Base-by-base conservation (phyloP, 35 echinoderm and acorn worm species). In the Nesometra sesokonis region DNA sequence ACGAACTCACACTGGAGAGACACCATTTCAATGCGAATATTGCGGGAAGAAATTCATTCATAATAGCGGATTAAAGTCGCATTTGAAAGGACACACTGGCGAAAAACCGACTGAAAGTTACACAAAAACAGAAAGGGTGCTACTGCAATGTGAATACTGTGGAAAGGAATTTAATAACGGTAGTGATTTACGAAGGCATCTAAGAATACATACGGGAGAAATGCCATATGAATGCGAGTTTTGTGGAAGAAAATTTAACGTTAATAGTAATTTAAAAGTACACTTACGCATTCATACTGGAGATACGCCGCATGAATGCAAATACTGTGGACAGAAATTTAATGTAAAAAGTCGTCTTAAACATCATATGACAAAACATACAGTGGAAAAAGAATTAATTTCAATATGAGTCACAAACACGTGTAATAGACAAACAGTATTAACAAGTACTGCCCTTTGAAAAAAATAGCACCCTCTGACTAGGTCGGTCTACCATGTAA, bases 1-100 rank as follows among this genome's bases (percentile, higher is more conserved):
- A 11, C 81, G 81, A 11, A 83, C 11, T 5, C 81, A 83, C 81
- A 83, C 81, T 5, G 81, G 81, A 30, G 81, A 83, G 38, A 83
- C 34, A n/a, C 81, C 81, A 0, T 38, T 83, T 9, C 81, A 83
- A 38, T 83, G 81, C n/a, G 81, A 83, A 37, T 31, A 37, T 13
- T 83, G 81, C 81, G 81, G 81, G 38, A 83, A 83, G 35, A 67
- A 67, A 27, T 67, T 67, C 23, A 67, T 67, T 27, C 52, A 67
- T 67, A 67, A 67, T 27, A 67, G 52, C 21, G 52, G 52, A 13
- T 67, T 67, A 67, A 67, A 67, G 23, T 2, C 21, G 2, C 52
- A 67, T 67, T 67, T 67, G 52, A 67, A 19, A 19, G 2, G 0
- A 11, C 52, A 67, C 52, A 67, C 52, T 1, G 52, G 52, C 0